Percentiles rank a stretch among this genome's conserved stretches.
Evolutionary conservation across 2,888 invertebrate genomes (phyloP).

Genomic region (Acanthosepion lycidas): DNA sequence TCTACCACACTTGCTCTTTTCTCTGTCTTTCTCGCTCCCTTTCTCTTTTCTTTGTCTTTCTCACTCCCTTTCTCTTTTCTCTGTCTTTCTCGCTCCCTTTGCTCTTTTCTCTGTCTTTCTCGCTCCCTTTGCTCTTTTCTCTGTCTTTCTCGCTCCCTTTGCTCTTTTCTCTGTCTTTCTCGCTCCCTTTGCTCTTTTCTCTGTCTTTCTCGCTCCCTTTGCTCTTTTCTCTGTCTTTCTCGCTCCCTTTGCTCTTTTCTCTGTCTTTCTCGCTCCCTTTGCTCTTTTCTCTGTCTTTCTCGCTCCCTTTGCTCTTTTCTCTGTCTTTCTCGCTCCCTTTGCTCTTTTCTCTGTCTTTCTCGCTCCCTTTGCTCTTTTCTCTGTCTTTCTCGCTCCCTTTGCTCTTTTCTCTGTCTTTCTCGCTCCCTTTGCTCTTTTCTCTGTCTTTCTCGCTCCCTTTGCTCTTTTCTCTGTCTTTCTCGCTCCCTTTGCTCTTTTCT

Average conservation of each 20-base stretch:
- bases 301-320: background rate
- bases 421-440: background rate
- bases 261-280: background rate
- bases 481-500: too few relatives aligned
- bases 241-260: accelerated
- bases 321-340: background rate
- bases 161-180: background rate
- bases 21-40: too few relatives aligned
- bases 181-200: background rate
- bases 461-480: background rate
- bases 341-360: background rate
- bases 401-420: background rate
- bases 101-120: too few relatives aligned
- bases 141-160: too few relatives aligned
- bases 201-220: background rate
- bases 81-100: too few relatives aligned
- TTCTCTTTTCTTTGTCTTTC: too few relatives aligned
- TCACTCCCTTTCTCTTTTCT: too few relatives aligned
- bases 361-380: background rate
- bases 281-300: background rate
- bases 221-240: background rate
- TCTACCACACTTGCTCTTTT: too few relatives aligned
- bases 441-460: background rate
- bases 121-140: too few relatives aligned
- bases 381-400: background rate